Evolutionary conservation across 2,797 vertebrate genomes (phyloP), one percentile per base, ranked within the genome.

Genomic region (Catostomus latipinnis): DNA sequence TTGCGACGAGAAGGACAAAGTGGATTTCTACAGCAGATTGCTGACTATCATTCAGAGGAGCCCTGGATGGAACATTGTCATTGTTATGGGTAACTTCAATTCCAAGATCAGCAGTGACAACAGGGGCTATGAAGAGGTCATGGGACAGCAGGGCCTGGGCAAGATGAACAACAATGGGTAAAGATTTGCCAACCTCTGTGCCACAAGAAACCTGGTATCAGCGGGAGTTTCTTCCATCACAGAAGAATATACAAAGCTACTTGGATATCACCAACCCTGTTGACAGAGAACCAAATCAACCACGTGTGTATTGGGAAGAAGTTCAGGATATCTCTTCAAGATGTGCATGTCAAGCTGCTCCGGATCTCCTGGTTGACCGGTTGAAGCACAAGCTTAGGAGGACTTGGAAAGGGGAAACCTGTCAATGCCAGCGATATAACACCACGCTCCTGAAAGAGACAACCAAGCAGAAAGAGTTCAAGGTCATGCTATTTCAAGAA

Each of bases 241-340:
- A 58, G 8, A 50, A 54, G 66, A 8, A 48, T 57, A 13, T 46
- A 77, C 12, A 82, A 73, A 56, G 62, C 10, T 6, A 82, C 75
- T 13, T 69, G 70, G 50, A 14, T 10, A 66, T 78, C 62, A 10
- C 69, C 60, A 60, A 53, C 62, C 62, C 69, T 18, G 6, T 53
- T 12, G 13, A 76, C 11, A 7, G 57, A 71, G 14, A 62, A 76
- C 16, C 56, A 76, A 45, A 74, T 71, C 16, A 65, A 63, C 14
- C 53, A 70, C 5, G 52, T 82, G 13, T 74, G 70, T 9, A 78
- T 34, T 34, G 34, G 34, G 34, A 34, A 34, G 34, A 34, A 34
- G 34, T 34, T 73, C 13, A 66, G 22, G 45, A 12, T 18, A 43
- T 61, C 69, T 45, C 52, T 60, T 1, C 49, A 53, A 14, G 74